Conservation (phyloP, 1,140 invertebrate species). For the Gryon sp. region DNA sequence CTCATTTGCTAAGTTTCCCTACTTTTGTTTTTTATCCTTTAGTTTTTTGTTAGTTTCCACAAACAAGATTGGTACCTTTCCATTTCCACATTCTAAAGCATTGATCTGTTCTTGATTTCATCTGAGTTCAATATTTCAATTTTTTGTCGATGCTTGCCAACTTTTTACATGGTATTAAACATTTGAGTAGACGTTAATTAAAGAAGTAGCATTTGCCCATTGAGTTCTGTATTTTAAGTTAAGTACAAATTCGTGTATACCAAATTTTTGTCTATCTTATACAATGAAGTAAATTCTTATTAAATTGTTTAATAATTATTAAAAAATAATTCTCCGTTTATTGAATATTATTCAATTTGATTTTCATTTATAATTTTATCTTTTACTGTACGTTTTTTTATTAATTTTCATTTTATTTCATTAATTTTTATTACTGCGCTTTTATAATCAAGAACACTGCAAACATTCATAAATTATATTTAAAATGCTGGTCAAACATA, state of each 20-base stretch:
- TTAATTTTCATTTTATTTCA: too few relatives aligned
- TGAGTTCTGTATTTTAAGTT: too few relatives aligned
- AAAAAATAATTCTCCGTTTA: too few relatives aligned
- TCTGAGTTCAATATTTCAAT: conserved; percentile 52
- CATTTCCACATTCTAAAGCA: conserved; percentile 33
- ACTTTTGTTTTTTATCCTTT: conserved; percentile 8
- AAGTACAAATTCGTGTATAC: conserved; percentile 6
- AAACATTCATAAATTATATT: too few relatives aligned
- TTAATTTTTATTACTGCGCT: too few relatives aligned
- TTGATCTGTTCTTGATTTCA: conserved; percentile 23
- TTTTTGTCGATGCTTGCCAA: conserved; percentile 53
- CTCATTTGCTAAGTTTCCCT: conserved; percentile 39
- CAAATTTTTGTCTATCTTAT: conserved; percentile 3
- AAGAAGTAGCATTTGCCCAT: conserved; percentile 4
- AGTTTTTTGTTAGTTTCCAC: conserved; percentile 25
- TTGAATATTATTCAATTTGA: too few relatives aligned
- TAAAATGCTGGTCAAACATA: too few relatives aligned
- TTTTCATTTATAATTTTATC: too few relatives aligned
- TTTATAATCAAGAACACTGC: too few relatives aligned
- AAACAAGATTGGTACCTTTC: conserved; percentile 29
- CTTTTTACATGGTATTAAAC: conserved; percentile 49
- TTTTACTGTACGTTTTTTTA: too few relatives aligned
- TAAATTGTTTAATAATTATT: too few relatives aligned
- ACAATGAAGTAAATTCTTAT: too few relatives aligned
- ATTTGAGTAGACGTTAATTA: conserved; percentile 43